Conservation (phyloP, 2,888 invertebrate species). For the Dryocosmus kuriphilus region DNA sequence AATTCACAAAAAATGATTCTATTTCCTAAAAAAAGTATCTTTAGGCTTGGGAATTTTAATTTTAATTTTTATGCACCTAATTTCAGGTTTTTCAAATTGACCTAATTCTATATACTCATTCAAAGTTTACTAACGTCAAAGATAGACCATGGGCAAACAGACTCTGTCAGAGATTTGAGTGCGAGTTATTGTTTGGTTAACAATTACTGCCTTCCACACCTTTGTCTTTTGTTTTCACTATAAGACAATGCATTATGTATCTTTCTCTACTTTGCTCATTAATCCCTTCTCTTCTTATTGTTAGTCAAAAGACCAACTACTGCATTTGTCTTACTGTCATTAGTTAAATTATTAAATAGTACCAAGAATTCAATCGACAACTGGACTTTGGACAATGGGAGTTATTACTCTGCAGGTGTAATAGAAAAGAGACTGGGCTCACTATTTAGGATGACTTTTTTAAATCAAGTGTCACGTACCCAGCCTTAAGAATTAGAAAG, state of each 20-base stretch:
- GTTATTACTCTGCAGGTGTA: neutral
- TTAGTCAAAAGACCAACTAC: neutral
- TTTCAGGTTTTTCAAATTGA: neutral
- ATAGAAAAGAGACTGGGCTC: neutral
- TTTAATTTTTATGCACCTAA: neutral
- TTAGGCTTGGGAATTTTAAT: too few relatives aligned
- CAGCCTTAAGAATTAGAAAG: constrained; percentile 23
- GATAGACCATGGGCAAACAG: constrained; percentile 5
- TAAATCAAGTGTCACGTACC: neutral
- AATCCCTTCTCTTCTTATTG: constrained; percentile 1
- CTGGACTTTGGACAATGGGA: neutral
- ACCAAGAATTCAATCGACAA: neutral
- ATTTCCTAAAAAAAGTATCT: neutral
- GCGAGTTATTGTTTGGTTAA: constrained; percentile 32
- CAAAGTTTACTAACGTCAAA: neutral
- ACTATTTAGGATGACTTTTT: constrained; percentile 6
- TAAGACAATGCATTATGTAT: constrained; percentile 29
- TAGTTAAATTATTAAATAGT: neutral
- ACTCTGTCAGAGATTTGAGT: constrained; percentile 15
- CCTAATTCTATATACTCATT: neutral
- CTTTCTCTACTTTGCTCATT: constrained; percentile 12
- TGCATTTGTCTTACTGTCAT: constrained; percentile 5
- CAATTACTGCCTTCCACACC: constrained; percentile 38
- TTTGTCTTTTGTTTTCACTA: constrained; percentile 38
- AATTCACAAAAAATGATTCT: neutral